These are phyloP conservation scores for Drosophila monieri DNA, from an alignment of 2,888 invertebrate species.

Conservation along the genomic window DNA sequence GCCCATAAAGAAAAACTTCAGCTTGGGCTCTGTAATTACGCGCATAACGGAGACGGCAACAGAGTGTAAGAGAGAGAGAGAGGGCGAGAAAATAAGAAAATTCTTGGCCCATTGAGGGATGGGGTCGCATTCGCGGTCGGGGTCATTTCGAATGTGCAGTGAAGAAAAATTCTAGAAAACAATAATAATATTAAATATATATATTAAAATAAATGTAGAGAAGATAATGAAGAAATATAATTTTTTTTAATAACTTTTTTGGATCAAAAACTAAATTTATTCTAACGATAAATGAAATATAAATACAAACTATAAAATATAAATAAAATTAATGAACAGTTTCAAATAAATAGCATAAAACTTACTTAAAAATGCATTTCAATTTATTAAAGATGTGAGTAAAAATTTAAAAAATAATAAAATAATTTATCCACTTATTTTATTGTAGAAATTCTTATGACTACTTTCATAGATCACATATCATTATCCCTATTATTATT, in stretches of 20 bases:
- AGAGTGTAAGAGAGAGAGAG: background rate
- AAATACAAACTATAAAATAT: too few species aligned
- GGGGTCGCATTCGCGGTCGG: conserved; percentile 50
- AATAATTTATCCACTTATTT: too few species aligned
- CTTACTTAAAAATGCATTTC: too few species aligned
- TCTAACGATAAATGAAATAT: too few species aligned
- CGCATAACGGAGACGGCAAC: conserved; percentile 14
- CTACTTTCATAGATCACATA: too few species aligned
- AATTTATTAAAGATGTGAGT: too few species aligned
- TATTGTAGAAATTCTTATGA: too few species aligned
- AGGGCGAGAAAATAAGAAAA: conserved; percentile 60
- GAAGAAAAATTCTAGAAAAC: conserved; percentile 2
- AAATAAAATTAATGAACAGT: too few species aligned
- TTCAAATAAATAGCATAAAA: too few species aligned
- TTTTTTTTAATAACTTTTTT: background rate
- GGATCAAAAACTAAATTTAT: too few species aligned
- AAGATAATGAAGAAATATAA: background rate
- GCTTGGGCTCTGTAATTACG: conserved; percentile 66
- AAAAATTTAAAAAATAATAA: too few species aligned
- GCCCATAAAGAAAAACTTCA: conserved; percentile 53
- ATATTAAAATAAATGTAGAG: too few species aligned
- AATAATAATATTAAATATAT: background rate
- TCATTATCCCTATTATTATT: background rate
- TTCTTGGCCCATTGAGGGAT: conserved; percentile 51
- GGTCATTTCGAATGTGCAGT: conserved; percentile 49